Evolutionary conservation across 2,113 vertebrate species (phyloP), one percentile per base, ranked within the genome.

Genomic region (Sardina pilchardus): DNA sequence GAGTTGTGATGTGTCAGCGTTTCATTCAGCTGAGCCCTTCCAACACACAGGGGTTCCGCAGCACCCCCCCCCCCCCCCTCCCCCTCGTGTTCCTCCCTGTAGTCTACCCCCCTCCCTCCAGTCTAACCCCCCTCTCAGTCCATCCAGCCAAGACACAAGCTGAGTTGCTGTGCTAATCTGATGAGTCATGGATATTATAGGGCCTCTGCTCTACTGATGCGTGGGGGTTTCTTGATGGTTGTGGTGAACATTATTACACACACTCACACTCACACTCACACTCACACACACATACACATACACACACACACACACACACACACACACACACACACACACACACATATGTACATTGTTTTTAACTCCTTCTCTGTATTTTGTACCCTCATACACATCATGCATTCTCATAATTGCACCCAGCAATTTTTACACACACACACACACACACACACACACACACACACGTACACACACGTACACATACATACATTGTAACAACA

Each of bases 361-460:
- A 24, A 59, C 3, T 24, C 21, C 19, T 21, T 56, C 21, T 21
- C 53, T 59, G 53, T 21, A 53, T 53, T 53, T 16, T 53, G 17
- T 53, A 53, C 50, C 16, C 50, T 53, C 19, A 21, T 17, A 17
- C 50, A 53, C 50, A 16, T 12, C 16, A 53, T 53, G 50, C 50
- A 53, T 53, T 53, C 16, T 53, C 50, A 3, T 19, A 17, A 3
- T 42, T 4, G 4, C 50, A 53, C 50, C 6, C 3, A 59, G 53
- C 53, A 24, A 19, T 24, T 59, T 7, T 59, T 59, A 1, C 6
- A 24, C 10, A 82, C 43, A 75, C 56, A 82, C 53, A 71, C 39
- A 34, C 47, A 67, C 53, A 80, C 53, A 81, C 78, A 81, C 39
- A 85, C 24, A 59, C 50, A 47, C 43, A 45, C 48, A 36, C 30